Conservation (phyloP, 2,888 invertebrate species). For the Nomada goodeniana region DNA sequence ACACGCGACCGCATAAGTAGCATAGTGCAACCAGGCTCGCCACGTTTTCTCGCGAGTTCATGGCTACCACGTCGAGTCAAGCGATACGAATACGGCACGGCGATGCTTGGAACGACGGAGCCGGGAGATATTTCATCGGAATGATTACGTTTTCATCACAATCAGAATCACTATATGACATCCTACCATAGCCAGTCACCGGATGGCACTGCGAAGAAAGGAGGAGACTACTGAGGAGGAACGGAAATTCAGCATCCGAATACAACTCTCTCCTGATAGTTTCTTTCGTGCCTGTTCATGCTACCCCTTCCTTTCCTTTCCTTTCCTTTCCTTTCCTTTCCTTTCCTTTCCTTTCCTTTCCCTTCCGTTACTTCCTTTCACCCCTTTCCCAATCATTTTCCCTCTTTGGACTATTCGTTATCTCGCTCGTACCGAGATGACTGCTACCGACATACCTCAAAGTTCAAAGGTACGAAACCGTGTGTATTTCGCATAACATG, state of each 20-base stretch:
- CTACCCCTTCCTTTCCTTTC: background rate
- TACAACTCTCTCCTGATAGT: constrained; percentile 68
- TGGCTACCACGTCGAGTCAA: background rate
- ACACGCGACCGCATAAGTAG: background rate
- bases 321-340: background rate
- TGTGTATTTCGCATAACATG: too few relatives aligned
- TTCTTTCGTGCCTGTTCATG: constrained; percentile 2
- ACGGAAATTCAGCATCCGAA: constrained; percentile 78
- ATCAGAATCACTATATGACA: constrained; percentile 7
- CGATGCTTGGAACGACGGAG: background rate
- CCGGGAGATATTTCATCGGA: background rate
- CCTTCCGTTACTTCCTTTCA: too few relatives aligned
- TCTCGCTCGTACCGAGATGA: background rate
- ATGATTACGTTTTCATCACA: background rate
- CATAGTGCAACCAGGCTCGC: background rate
- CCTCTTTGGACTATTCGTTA: background rate
- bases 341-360: background rate
- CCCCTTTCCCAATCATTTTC: background rate
- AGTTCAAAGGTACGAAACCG: too few relatives aligned
- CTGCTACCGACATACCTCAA: too few relatives aligned
- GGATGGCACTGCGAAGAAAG: constrained; percentile 51
- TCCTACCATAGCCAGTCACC: constrained; percentile 1
- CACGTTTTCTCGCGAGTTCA: background rate
- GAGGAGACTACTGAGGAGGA: constrained; percentile 82
- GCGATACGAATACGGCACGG: too few relatives aligned